Percentiles rank a stretch among this genome's conserved stretches.
Evolutionary conservation across 2,888 invertebrate species (phyloP).

Genomic region (Choreutis nemorana): DNA sequence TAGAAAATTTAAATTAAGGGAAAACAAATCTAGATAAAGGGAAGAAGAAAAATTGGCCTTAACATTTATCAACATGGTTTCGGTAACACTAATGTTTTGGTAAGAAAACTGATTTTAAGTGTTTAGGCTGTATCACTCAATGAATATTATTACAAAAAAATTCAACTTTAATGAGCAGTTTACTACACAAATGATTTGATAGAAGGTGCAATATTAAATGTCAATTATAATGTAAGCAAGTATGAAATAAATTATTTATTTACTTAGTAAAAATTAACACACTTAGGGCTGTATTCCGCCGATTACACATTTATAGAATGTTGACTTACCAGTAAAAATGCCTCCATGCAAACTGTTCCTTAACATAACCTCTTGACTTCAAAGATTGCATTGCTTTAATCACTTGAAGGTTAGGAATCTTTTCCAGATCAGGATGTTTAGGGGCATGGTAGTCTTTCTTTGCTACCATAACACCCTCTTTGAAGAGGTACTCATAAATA

Average conservation of each 20-base stretch:
- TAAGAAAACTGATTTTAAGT: no score
- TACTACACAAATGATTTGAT: no score
- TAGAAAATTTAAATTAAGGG: no score
- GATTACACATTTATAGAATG: not conserved
- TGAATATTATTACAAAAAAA: no score
- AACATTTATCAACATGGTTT: no score
- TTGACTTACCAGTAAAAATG: conserved; percentile 92
- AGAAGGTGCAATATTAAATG: no score
- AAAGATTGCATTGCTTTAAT: conserved; percentile 98
- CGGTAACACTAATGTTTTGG: no score
- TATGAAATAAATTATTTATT: not conserved
- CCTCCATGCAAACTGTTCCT: conserved; percentile 99
- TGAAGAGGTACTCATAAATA: conserved; percentile 98
- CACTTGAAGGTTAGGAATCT: conserved; percentile 96
- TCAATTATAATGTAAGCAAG: no score
- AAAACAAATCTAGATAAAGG: no score
- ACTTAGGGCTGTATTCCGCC: not conserved
- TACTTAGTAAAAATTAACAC: not conserved
- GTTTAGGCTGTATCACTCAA: no score
- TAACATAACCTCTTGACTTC: conserved; percentile 96
- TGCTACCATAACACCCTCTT: conserved; percentile 99
- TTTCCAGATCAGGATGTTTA: conserved; percentile 96
- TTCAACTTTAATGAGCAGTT: no score
- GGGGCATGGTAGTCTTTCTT: conserved; percentile 98
- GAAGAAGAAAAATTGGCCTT: no score